Conservation (phyloP, 2,797 vertebrate species). For the Echeneis naucrates region DNA sequence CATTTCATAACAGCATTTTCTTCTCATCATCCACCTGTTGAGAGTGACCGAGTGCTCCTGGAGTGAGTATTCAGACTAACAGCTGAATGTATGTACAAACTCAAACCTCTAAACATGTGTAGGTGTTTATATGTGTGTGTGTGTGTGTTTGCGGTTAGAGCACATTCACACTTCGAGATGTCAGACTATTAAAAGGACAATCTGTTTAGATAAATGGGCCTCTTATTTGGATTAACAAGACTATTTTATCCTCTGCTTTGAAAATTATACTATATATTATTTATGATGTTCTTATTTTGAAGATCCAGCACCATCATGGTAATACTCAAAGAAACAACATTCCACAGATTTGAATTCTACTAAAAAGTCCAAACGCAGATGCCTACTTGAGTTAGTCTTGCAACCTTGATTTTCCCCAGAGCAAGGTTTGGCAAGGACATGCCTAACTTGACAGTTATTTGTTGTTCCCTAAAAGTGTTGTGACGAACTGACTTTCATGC, state of each 20-base stretch:
- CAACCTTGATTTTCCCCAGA: background rate
- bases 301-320: background rate
- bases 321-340: background rate
- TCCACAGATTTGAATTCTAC: background rate
- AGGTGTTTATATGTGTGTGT: background rate
- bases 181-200: slow-evolving; percentile 6
- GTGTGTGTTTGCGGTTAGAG: background rate
- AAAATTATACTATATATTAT: background rate
- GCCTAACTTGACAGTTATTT: background rate
- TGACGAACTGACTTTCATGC: background rate
- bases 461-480: slow-evolving; percentile 8
- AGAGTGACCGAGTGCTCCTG: background rate
- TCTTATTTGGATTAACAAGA: slow-evolving; percentile 13
- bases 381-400: background rate
- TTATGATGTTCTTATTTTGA: background rate
- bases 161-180: background rate
- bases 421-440: background rate
- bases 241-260: background rate
- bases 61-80: background rate
- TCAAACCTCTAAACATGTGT: background rate
- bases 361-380: slow-evolving; percentile 8
- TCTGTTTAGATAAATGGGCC: slow-evolving; percentile 5
- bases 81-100: background rate
- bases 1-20: background rate
- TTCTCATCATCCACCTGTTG: too few species aligned